Base-by-base conservation (phyloP, 2,113 vertebrate species). In the Mesitornis unicolor region DNA sequence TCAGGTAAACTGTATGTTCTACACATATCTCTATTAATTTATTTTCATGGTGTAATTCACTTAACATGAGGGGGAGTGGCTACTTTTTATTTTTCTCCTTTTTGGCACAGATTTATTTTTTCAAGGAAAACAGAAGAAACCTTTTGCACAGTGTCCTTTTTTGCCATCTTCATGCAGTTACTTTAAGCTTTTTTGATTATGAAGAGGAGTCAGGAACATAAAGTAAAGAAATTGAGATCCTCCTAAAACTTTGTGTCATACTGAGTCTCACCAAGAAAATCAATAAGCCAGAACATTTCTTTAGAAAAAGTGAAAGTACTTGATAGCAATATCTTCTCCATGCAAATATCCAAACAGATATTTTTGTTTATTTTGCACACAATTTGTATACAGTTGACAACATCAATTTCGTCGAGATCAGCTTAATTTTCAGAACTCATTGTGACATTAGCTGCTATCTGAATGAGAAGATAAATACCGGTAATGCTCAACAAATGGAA, bases 131-230 rank as follows among this genome's bases (percentile, higher is more conserved):
- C 0, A 14, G 42, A 54, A 11, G 3, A 54, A 83, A 45, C 4
- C 18, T 3, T 67, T 74, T 19, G 4, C 16, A 54, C 3, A 20
- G 3, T 4, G 70, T 33, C 1, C 33, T 47, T 57, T 70, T 64
- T 29, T 50, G 1, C 12, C 16, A 16, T 84, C 13, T 38, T 35
- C 0, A 0, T 64, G 9, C 36, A 53, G 13, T 33, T 51, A 4
- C 17, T 79, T 83, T 60, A 64, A 63, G 29, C 5, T 51, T 67
- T 68, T 80, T 56, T 16, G 1, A 18, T 43, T 54, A 25, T 17
- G 17, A 74, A 64, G 10, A 71, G 4, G 6, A 85, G 22, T 84
- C 15, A 54, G 16, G 6, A 90, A 33, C 6, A 16, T 5, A 33
- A 63, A 50, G 13, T 38, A 51, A 43, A 42, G 31, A 74, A 74